These are phyloP conservation scores for Diploscapter pachys DNA, from an alignment of 1,140 invertebrate genomes.

Conservation along the genomic window DNA sequence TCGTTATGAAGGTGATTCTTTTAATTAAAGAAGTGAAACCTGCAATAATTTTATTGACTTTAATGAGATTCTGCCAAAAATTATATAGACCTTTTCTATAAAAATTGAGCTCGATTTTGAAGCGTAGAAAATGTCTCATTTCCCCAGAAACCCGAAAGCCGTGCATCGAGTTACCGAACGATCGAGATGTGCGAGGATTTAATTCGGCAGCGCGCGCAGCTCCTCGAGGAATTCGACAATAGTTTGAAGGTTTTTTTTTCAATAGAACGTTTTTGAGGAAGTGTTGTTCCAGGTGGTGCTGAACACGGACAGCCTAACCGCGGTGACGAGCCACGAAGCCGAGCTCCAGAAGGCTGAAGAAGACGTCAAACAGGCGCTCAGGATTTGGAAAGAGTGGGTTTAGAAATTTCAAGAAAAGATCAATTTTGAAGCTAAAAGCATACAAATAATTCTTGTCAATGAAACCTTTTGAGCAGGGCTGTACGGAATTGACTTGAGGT, in stretches of 20 bases:
- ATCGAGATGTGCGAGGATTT: slow-evolving; percentile 5
- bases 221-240: slow-evolving; percentile 10
- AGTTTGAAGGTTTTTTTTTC: slow-evolving; percentile 5
- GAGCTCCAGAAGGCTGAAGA: neutral
- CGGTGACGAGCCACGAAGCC: neutral
- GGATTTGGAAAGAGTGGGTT: slow-evolving; percentile 3
- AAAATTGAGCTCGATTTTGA: neutral
- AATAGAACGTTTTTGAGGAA: neutral
- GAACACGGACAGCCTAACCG: slow-evolving; percentile 7
- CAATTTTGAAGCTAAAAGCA: too few species aligned
- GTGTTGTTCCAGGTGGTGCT: slow-evolving; percentile 1
- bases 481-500: too few species aligned
- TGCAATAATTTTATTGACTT: too few species aligned
- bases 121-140: neutral
- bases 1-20: slow-evolving; percentile 5
- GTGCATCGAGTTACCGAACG: slow-evolving; percentile 5
- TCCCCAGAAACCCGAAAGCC: neutral
- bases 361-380: slow-evolving; percentile 2
- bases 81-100: too few species aligned
- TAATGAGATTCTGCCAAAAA: too few species aligned
- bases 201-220: neutral
- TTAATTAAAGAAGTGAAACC: neutral
- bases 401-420: neutral
- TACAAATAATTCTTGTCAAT: too few species aligned
- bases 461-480: too few species aligned